Percentiles rank a stretch among this genome's conserved stretches.
Conservation (phyloP, 2,113 vertebrate genomes). For the Cranoglanis bouderius region DNA sequence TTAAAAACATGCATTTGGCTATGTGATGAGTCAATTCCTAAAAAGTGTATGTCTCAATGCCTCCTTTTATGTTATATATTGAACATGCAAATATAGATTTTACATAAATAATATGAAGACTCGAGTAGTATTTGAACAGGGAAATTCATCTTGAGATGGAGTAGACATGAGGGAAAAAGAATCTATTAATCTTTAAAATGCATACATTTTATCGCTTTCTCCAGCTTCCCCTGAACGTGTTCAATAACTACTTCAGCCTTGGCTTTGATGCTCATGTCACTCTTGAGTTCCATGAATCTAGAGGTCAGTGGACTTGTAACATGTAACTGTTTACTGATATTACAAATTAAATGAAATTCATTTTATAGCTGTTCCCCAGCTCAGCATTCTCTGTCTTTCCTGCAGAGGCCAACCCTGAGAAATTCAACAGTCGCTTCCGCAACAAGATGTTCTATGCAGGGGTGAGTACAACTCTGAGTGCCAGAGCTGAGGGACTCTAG, state of each 20-base stretch:
- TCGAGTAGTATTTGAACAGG: not conserved
- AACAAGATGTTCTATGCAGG: conserved; percentile 94
- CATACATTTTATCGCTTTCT: not conserved
- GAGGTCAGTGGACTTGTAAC: conserved; percentile 28
- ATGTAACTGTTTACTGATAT: not conserved
- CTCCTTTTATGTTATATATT: not conserved
- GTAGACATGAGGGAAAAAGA: not conserved
- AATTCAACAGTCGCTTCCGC: conserved; percentile 91
- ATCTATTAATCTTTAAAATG: not conserved
- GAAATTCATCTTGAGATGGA: not conserved
- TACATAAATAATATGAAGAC: not conserved
- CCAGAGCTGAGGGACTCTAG: not conserved
- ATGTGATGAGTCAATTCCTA: not conserved
- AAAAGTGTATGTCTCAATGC: not conserved
- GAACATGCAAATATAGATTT: not conserved
- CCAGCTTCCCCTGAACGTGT: conserved; percentile 93
- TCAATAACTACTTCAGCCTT: conserved; percentile 99
- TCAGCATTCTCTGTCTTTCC: conserved; percentile 5
- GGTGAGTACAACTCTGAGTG: conserved; percentile 48
- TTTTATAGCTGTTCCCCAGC: not conserved
- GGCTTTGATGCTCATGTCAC: conserved; percentile 97
- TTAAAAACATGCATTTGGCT: not conserved
- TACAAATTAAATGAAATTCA: not conserved
- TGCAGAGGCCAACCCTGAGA: conserved; percentile 90
- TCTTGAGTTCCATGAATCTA: conserved; percentile 97